Evolutionary conservation across 2,888 invertebrate genomes (phyloP).

Genomic region (Drosophila percnosoma): DNA sequence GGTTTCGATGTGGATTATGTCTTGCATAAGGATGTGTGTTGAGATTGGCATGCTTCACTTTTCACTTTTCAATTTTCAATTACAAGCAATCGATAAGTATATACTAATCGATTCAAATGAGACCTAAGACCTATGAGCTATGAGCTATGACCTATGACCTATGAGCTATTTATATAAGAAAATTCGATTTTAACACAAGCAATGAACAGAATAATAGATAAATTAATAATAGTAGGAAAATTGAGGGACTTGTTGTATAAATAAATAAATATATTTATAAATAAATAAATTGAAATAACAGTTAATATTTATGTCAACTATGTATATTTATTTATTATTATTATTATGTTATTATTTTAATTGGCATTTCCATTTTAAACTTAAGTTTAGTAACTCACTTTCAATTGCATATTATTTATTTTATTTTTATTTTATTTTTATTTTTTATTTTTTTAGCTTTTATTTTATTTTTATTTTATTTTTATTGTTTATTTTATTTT

Average conservation of each 20-base stretch:
- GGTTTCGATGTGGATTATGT: neutral
- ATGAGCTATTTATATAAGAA: too few relatives aligned
- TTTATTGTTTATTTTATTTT: too few relatives aligned
- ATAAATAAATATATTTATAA: neutral
- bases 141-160: neutral
- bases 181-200: too few relatives aligned
- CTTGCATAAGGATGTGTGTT: neutral
- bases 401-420: neutral
- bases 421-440: too few relatives aligned
- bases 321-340: neutral
- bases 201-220: too few relatives aligned
- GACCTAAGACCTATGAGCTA: neutral
- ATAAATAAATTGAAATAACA: neutral
- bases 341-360: too few relatives aligned
- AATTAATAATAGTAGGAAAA: neutral
- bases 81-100: neutral
- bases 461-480: too few relatives aligned
- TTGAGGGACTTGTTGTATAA: too few relatives aligned
- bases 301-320: neutral
- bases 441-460: too few relatives aligned
- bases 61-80: neutral
- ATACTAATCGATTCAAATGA: neutral
- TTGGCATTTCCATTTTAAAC: neutral
- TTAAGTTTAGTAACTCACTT: neutral
- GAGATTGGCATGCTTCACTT: neutral